Evolutionary conservation across 2,113 vertebrate genomes (phyloP), one percentile per base, ranked within the genome.

Genomic region (Theropithecus gelada): DNA sequence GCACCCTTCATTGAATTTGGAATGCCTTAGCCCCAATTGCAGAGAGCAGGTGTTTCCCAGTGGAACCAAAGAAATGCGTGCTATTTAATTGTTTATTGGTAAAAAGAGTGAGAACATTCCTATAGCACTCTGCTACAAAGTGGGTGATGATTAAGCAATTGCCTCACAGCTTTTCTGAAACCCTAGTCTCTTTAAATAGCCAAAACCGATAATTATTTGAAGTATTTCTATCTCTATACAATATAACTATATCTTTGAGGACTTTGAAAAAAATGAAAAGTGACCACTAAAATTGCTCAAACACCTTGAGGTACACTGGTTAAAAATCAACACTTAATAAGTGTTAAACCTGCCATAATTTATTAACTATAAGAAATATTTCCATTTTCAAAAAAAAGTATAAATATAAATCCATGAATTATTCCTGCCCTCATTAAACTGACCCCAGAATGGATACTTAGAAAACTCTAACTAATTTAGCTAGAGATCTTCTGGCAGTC

Each of bases 161-260:
- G 25, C 48, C 25, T 50, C 20, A 27, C 5, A 27, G 5, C 14
- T 57, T 79, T 11, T 80, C 45, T 48, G 18, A n/a, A 81, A 5
- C 0, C 7, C 18, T 64, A 25, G 17, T 32, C 2, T 1, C 4
- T 48, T 73, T 38, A 16, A 72, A 6, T 50, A 27, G 35, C 1
- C 30, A 79, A 64, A 92, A 85, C 5, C 14, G 20, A 13, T 75
- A 79, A 25, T 2, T 64, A 85, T 52, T 64, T 66, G 8, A 72
- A 40, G 12, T 73, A 78, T 18, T 64, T 32, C 20, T 1, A 84
- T 45, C 52, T 64, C 2, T 22, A 40, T 50, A 30, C 2, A 55
- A 40, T 48, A 64, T n/a, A 68, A 22, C 4, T 45, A n/a, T 45
- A 3, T 45, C 8, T 50, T 10, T 61, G 9, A 64, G n/a, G 17